Percentiles rank a stretch among this genome's conserved stretches.
Evolutionary conservation across 2,113 vertebrate genomes (phyloP).

Genomic region (Chlorodrepanis virens): DNA sequence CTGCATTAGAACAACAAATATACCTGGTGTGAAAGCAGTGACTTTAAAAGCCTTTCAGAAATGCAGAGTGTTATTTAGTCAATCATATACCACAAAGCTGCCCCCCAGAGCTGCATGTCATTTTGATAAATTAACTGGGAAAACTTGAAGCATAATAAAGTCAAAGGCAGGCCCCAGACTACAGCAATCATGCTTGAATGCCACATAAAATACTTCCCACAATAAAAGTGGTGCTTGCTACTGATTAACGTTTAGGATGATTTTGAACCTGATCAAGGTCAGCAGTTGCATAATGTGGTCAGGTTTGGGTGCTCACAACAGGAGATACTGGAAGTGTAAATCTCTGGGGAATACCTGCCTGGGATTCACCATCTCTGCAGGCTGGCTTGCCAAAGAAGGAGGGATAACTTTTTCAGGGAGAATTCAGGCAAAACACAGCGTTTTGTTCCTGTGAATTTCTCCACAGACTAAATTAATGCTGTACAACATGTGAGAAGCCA

Average conservation of each 20-base stretch:
- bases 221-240: conserved; percentile 59
- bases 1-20: conserved; percentile 26
- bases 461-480: rapidly evolving
- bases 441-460: background rate
- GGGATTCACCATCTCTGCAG: background rate
- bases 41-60: conserved; percentile 50
- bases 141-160: conserved; percentile 51
- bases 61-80: conserved; percentile 63
- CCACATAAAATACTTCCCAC: conserved; percentile 50
- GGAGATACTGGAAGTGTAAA: background rate
- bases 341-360: background rate
- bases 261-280: conserved; percentile 71
- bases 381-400: background rate
- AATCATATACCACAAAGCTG: conserved; percentile 70
- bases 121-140: conserved; percentile 73
- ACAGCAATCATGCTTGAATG: conserved; percentile 41
- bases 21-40: conserved; percentile 56
- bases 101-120: conserved; percentile 55
- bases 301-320: background rate
- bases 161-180: conserved; percentile 20
- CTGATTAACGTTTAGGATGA: conserved; percentile 64
- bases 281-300: conserved; percentile 21
- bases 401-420: background rate
- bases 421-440: background rate
- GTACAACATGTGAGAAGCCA: background rate